phyloP scores from a whole-genome alignment of 2,888 invertebrate species.

The Salpingus planirostris region DNA sequence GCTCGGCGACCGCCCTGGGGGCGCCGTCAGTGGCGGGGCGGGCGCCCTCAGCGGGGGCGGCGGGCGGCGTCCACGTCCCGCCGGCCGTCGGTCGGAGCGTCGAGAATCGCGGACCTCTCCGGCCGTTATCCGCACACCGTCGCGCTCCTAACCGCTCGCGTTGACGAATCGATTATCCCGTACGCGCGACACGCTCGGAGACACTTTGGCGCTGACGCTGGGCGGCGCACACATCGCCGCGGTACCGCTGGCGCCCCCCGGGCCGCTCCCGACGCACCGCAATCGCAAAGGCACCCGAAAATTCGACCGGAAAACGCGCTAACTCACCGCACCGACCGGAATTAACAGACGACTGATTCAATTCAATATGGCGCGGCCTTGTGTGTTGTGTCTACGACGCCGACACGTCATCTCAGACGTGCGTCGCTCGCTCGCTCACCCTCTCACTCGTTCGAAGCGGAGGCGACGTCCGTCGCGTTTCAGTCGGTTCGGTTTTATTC shows the following conservation, averaged over 20 bases:
- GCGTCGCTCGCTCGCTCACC: conserved; percentile 9
- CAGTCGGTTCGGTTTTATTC: conserved; percentile 26
- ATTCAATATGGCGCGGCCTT: conserved; percentile 52
- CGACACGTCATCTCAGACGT: conserved; percentile 19
- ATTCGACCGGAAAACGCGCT: conserved; percentile 27
- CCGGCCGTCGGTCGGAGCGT: too few species aligned
- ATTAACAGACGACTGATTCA: conserved; percentile 51
- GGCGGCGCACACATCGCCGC: too few species aligned
- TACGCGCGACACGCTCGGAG: conserved; percentile 16
- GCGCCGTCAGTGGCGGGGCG: too few species aligned
- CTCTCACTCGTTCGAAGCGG: too few species aligned
- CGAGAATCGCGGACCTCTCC: too few species aligned
- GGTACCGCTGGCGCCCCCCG: too few species aligned
- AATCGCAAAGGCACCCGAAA: conserved; percentile 30
- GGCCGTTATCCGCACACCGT: too few species aligned
- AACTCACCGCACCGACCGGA: conserved; percentile 44
- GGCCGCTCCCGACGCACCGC: too few species aligned
- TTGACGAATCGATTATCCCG: conserved; percentile 49
- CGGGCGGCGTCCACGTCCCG: too few species aligned
- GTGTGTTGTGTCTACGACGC: conserved; percentile 37
- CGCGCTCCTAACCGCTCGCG: conserved; percentile 45
- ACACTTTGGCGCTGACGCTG: too few species aligned
- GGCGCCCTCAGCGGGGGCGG: too few species aligned
- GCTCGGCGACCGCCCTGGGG: too few species aligned
- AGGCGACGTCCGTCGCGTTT: conserved; percentile 17